Evolutionary conservation across 2,797 vertebrate genomes (phyloP).

Genomic region (Agapornis canus): DNA sequence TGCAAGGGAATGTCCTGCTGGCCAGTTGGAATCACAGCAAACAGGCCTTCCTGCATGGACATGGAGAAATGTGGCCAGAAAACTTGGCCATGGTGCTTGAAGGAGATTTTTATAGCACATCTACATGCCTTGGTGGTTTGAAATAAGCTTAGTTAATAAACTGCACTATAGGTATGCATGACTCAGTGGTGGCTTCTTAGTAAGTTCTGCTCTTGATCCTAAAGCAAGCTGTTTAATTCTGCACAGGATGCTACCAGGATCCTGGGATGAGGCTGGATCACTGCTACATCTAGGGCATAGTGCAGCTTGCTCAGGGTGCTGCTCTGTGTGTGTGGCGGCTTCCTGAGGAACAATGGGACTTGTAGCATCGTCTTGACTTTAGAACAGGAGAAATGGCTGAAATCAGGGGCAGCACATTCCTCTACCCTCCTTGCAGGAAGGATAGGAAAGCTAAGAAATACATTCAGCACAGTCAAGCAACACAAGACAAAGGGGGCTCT

Average conservation of each 20-base stretch:
- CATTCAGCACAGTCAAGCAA: background rate
- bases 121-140: background rate
- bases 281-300: background rate
- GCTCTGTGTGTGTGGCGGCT: background rate
- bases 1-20: background rate
- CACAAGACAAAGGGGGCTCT: background rate
- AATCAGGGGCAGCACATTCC: too few relatives aligned
- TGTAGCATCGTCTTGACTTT: background rate
- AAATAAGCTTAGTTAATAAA: background rate
- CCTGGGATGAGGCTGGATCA: background rate
- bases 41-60: background rate
- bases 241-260: background rate
- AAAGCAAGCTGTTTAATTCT: background rate
- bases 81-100: background rate
- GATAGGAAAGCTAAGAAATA: background rate
- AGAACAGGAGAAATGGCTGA: background rate
- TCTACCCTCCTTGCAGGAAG: rapidly evolving
- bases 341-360: background rate
- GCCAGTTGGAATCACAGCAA: background rate
- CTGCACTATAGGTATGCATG: background rate
- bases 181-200: background rate
- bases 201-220: background rate
- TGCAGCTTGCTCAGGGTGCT: background rate
- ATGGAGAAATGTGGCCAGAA: background rate
- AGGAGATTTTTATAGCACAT: background rate